These are phyloP conservation scores for Drosophila kuntzei DNA, from an alignment of 2,888 invertebrate genomes.

Conservation along the genomic window DNA sequence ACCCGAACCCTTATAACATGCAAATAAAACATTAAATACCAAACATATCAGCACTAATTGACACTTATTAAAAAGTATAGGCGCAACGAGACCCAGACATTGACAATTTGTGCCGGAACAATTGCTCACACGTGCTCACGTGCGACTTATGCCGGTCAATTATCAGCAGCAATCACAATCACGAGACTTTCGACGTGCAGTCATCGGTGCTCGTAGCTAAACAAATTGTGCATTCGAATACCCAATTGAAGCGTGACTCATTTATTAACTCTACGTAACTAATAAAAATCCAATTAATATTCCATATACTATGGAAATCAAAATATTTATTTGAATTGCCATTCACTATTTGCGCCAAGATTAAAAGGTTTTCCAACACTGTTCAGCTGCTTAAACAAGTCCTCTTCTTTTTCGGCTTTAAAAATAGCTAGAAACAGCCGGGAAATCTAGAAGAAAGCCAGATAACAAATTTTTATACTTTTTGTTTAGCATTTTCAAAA, in stretches of 20 bases:
- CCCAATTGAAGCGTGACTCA: slow-evolving; percentile 5
- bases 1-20: slow-evolving; percentile 21
- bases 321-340: slow-evolving; percentile 17
- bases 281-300: background rate
- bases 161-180: slow-evolving; percentile 50
- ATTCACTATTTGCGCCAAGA: background rate
- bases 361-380: slow-evolving; percentile 25
- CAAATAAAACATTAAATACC: slow-evolving; percentile 45
- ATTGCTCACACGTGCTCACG: slow-evolving; percentile 68
- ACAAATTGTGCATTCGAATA: background rate
- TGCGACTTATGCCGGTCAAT: slow-evolving; percentile 48
- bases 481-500: too few species aligned
- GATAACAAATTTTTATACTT: too few species aligned
- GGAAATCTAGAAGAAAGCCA: too few species aligned
- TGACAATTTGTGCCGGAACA: slow-evolving; percentile 50
- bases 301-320: background rate
- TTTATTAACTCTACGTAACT: background rate
- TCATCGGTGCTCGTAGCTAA: slow-evolving; percentile 11
- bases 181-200: slow-evolving; percentile 52
- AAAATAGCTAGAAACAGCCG: too few species aligned
- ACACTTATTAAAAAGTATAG: slow-evolving; percentile 68
- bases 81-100: slow-evolving; percentile 26
- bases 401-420: too few species aligned
- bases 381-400: background rate
- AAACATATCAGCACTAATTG: slow-evolving; percentile 64